Conservation (phyloP, 2,888 invertebrate species). For the Idaea dimidiata region DNA sequence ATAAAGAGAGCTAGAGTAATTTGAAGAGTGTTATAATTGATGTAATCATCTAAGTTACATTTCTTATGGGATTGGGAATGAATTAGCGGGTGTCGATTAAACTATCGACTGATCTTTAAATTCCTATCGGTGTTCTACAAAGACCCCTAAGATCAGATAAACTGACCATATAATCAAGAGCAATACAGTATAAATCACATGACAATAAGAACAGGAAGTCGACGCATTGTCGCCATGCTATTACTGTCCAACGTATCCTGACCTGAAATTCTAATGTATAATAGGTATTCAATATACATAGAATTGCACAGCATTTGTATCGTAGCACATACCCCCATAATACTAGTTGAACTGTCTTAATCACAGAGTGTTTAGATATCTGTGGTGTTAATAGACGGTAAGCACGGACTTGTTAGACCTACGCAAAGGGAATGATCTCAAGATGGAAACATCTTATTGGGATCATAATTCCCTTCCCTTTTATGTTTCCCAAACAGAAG, state of each 20-base stretch:
- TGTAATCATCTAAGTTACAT: too few species aligned
- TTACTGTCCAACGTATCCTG: not conserved
- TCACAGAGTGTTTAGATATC: too few species aligned
- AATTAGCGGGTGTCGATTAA: too few species aligned
- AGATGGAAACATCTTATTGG: too few species aligned
- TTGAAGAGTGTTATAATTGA: too few species aligned
- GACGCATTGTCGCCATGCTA: not conserved
- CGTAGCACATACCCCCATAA: not conserved
- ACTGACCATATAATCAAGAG: not conserved
- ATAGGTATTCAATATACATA: not conserved
- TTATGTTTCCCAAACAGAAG: too few species aligned
- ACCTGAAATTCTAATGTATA: not conserved
- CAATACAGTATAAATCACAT: not conserved
- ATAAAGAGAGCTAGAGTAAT: too few species aligned
- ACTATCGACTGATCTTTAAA: too few species aligned
- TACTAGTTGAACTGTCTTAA: not conserved
- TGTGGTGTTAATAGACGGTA: not conserved
- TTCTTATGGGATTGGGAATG: too few species aligned
- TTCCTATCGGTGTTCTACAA: too few species aligned
- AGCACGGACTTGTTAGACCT: not conserved
- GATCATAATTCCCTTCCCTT: too few species aligned
- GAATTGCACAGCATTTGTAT: not conserved
- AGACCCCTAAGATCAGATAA: not conserved
- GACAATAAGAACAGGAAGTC: constrained; percentile 4
- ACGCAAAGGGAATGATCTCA: not conserved